phyloP scores from a whole-genome alignment of 2,888 invertebrate species.

The Idaea dimidiata region DNA sequence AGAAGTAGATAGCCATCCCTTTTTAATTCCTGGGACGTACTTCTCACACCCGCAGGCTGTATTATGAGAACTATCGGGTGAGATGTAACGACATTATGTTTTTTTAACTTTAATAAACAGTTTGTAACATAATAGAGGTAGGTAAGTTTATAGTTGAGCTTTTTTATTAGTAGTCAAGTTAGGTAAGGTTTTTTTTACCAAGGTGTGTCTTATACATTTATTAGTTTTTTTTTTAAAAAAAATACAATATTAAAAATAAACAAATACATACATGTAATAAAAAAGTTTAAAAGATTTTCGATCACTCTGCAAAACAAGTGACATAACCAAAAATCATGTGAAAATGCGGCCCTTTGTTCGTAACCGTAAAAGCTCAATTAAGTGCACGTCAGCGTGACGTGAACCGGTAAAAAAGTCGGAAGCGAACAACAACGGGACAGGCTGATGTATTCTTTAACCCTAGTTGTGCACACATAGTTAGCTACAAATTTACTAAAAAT shows the following conservation, averaged over 20 bases:
- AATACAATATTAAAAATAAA: too few species aligned
- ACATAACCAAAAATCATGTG: background rate
- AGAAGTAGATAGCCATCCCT: conserved; percentile 50
- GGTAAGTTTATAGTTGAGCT: too few species aligned
- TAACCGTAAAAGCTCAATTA: conserved; percentile 8
- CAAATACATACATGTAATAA: too few species aligned
- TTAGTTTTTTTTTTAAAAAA: too few species aligned
- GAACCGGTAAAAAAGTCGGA: conserved; percentile 49
- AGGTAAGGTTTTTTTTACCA: too few species aligned
- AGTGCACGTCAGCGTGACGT: conserved; percentile 27
- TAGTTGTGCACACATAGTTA: conserved; percentile 4
- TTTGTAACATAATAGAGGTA: conserved; percentile 9
- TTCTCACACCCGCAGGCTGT: conserved; percentile 43
- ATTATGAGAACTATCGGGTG: conserved; percentile 41
- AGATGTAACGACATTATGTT: conserved; percentile 28
- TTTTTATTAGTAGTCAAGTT: too few species aligned
- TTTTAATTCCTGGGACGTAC: conserved; percentile 55
- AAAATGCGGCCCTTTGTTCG: background rate
- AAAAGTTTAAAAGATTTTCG: too few species aligned
- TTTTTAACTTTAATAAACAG: conserved; percentile 14
- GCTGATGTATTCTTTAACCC: background rate
- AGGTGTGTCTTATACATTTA: too few species aligned
- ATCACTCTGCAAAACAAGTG: too few species aligned
- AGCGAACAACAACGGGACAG: conserved; percentile 24
- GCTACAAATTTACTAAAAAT: too few species aligned